Evolutionary conservation across 1,140 invertebrate species (phyloP), one percentile per base, ranked within the genome.

Genomic region (Brachionus rotundiformis): DNA sequence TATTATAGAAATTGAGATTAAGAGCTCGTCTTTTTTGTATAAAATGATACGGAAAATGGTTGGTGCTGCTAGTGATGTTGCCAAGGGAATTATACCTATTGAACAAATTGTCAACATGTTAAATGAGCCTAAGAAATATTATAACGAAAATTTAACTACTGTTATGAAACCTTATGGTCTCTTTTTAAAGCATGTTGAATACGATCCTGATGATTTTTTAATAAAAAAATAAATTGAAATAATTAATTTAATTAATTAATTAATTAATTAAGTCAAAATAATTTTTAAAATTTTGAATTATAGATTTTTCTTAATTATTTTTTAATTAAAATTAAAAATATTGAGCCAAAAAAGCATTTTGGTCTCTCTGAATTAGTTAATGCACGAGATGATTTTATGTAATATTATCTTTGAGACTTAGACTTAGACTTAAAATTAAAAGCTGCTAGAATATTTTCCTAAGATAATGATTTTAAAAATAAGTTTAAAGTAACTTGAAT

Each of bases 11-110:
- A 1, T 79, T 11, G 76, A 79, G 16, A 79, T 79, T 10, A 54
- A 79, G 27, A 23, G 19, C 4, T 8, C 31, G 6, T 79, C 76
- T 11, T 79, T 79, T 79, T 79, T 79, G 76, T 79, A 79, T 27
- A 36, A 39, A 59, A 79, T 79, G 76, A 79, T 79, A 11, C 76
- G 76, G 0, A 79, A 79, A 59, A 79, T 79, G 47, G 47, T 79
- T n/a, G 76, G 76, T 19, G 76, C 76, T 79, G 76, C 76, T 8
- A 59, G 33, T 41, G 76, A 79, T 63, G 76, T 59, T 33, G 76
- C 76, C 2, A 54, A 19, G 41, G 47, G 76, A 13, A 13, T 36
- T 5, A 79, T 79, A 10, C 47, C 47, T 13, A 39, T 79, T 11
- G 36, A 41, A n/a, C 76, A 79, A 79, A 79, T 79, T 4, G 19